These are phyloP conservation scores for Eupithecia inturbata DNA, from an alignment of 2,888 invertebrate genomes.

Conservation along the genomic window DNA sequence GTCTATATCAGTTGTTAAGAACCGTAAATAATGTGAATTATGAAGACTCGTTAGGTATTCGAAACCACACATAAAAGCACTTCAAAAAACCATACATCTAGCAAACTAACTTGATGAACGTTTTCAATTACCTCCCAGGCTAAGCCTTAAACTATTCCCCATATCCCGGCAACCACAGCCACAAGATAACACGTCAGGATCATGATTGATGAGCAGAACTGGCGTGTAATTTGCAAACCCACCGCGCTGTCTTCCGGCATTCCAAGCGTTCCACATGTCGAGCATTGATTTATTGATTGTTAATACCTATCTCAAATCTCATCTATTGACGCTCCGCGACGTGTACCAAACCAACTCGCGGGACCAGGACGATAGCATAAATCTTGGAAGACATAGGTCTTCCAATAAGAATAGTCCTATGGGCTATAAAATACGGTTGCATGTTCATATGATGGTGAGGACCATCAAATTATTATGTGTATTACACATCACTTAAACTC, in stretches of 20 bases:
- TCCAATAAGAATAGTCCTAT: too few relatives aligned
- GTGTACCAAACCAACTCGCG: not conserved
- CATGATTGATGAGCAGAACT: conserved; percentile 47
- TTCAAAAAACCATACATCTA: conserved; percentile 7
- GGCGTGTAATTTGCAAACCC: conserved; percentile 43
- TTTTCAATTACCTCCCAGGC: conserved; percentile 7
- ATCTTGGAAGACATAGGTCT: too few relatives aligned
- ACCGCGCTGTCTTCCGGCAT: conserved; percentile 32
- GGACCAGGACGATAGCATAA: not conserved
- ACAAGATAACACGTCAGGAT: conserved; percentile 38
- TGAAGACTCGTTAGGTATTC: not conserved
- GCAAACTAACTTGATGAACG: conserved; percentile 1
- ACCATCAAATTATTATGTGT: not conserved
- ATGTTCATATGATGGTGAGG: too few relatives aligned
- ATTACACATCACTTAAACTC: not conserved
- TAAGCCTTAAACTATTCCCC: conserved; percentile 35
- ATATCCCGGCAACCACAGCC: conserved; percentile 30
- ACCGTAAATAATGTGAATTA: not conserved
- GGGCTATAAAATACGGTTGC: too few relatives aligned
- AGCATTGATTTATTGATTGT: conserved; percentile 31
- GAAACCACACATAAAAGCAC: not conserved
- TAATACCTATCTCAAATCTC: not conserved
- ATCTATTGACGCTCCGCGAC: not conserved
- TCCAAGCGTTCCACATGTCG: conserved; percentile 35
- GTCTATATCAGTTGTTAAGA: not conserved